Evolutionary conservation across 2,113 vertebrate species (phyloP).

Genomic region (Eretmochelys imbricata): DNA sequence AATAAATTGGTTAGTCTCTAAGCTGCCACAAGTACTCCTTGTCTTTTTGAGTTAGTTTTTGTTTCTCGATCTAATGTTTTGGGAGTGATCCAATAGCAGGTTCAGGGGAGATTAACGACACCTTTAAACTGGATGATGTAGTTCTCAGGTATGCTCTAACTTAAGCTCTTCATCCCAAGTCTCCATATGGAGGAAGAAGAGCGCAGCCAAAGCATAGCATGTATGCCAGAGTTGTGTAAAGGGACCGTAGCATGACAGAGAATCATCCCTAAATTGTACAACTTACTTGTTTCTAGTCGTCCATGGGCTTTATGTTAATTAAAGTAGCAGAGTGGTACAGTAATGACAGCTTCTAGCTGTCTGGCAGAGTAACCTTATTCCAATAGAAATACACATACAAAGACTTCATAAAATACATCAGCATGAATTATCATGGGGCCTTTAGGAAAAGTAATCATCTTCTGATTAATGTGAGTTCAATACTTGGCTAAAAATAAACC

Average conservation of each 20-base stretch:
- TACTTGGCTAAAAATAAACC: not conserved
- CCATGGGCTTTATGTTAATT: fast-evolving
- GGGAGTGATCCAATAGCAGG: not conserved
- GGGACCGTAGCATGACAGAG: not conserved
- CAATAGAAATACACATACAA: not conserved
- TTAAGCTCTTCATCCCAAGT: not conserved
- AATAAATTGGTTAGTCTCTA: no score
- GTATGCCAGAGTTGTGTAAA: not conserved
- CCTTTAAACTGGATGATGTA: fast-evolving
- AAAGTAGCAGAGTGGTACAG: not conserved
- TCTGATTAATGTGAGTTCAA: not conserved
- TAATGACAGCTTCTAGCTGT: fast-evolving
- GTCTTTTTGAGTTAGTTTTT: no score
- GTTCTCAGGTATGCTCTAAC: not conserved
- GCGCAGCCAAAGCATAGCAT: not conserved
- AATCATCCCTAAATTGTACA: not conserved
- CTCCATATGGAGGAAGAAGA: not conserved
- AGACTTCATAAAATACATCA: not conserved
- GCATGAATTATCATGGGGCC: fast-evolving
- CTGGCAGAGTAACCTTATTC: not conserved
- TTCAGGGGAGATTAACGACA: not conserved
- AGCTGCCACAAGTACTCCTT: no score
- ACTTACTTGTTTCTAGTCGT: not conserved
- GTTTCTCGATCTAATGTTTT: not conserved
- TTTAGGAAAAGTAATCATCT: not conserved